Percentiles rank a stretch among this genome's conserved stretches.
Evolutionary conservation across 2,888 invertebrate species (phyloP).

Genomic region (Eristalinus aeneus): DNA sequence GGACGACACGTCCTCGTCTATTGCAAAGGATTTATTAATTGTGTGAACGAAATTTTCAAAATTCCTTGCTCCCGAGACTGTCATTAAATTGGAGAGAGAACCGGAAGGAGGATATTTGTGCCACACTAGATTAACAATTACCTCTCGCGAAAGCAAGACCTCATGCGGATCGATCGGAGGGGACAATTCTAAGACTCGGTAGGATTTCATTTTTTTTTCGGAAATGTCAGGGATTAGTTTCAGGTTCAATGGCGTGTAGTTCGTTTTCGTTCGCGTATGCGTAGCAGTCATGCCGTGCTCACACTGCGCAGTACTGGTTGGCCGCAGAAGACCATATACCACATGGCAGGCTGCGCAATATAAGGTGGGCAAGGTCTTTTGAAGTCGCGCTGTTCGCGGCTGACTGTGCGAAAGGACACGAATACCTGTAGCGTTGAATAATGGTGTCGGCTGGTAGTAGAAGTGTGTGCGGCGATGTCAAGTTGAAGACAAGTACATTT

Average conservation of each 20-base stretch:
- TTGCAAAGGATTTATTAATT: conserved; percentile 27
- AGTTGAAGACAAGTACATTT: conserved; percentile 60
- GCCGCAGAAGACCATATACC: conserved; percentile 9
- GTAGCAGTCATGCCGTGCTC: conserved; percentile 30
- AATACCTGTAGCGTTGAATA: conserved; percentile 65
- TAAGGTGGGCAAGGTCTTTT: conserved; percentile 26
- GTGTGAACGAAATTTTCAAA: conserved; percentile 7
- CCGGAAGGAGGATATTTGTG: conserved; percentile 68
- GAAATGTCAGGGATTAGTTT: conserved; percentile 64
- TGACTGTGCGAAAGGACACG: conserved; percentile 15
- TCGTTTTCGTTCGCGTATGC: neutral
- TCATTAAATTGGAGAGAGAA: conserved; percentile 39
- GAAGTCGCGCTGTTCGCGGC: conserved; percentile 27
- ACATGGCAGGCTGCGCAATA: conserved; percentile 12
- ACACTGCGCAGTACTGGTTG: conserved; percentile 42
- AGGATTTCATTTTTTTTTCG: conserved; percentile 12
- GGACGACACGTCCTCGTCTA: neutral
- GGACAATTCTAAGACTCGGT: conserved; percentile 28
- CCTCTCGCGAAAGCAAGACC: conserved; percentile 20
- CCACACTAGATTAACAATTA: conserved; percentile 56
- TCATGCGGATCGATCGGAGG: conserved; percentile 42
- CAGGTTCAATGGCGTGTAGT: conserved; percentile 58
- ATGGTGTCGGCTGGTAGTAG: conserved; percentile 37
- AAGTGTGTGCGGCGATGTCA: conserved; percentile 42
- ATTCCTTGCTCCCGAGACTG: conserved; percentile 11